Evolutionary conservation across 2,888 invertebrate species (phyloP), one percentile per base, ranked within the genome.

Genomic region (Pseudoips prasinana): DNA sequence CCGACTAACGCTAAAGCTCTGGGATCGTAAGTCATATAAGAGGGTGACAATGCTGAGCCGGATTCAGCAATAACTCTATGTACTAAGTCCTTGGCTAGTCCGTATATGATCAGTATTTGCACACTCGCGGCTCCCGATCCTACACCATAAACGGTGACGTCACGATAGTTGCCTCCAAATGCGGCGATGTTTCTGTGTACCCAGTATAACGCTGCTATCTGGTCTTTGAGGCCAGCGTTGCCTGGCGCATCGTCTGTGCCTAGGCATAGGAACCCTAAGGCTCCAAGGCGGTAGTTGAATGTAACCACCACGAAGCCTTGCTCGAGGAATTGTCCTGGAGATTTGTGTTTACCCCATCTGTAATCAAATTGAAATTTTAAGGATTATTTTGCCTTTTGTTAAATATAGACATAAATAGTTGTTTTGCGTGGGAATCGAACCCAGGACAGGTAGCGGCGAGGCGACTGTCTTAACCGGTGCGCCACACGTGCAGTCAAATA

Each of bases 201-300:
- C 89, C 89, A 89, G 47, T 83, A 76, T 1, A 89, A 50, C 0
- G 82, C 85, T 0, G 81, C 76, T 10, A 85, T 64, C 46, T 84
- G 84, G 49, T 89, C 89, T 37, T 87, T 88, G 7, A 89, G 44
- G 1, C 88, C 89, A 1, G 74, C 78, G 34, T 89, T 89, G 1
- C 86, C 89, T 0, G 82, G 71, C 0, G 71, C 73, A 1, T 66
- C 73, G 0, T 56, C 44, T 1, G 64, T 67, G 7, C 69, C 70
- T 0, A 87, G 67, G 34, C 82, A 83, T 0, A 90, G 63, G 54
- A 89, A 90, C 2, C 90, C 90, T 0, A 86, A 57, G 1, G 71
- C 64, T 8, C 89, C 84, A 1, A 88, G 61, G 1, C 88, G 73
- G 40, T 82, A 83, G 52, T 88, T 88, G 23, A 88, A 74, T 1